Conservation (phyloP, 1,140 invertebrate genomes). For the Conus betulinus region DNA sequence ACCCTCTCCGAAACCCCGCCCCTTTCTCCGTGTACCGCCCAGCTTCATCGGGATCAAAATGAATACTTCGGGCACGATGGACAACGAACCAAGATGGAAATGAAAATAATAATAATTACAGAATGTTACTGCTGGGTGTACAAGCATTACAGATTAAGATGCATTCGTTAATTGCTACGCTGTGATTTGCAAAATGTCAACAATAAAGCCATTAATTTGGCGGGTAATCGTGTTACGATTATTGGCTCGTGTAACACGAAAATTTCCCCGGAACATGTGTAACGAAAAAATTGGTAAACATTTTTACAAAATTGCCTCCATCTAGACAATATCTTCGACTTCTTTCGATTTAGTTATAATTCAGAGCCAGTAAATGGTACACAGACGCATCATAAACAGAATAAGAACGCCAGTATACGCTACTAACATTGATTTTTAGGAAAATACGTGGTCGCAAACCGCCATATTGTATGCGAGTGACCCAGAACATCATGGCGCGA, state of each 20-base stretch:
- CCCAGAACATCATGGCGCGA: conserved; percentile 73
- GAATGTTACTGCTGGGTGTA: background rate
- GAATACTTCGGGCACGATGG: background rate
- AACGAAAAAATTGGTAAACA: conserved; percentile 17
- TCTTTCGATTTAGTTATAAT: background rate
- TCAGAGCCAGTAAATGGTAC: background rate
- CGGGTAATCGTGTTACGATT: conserved; percentile 46
- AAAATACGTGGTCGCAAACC: conserved; percentile 30
- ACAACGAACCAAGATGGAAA: background rate
- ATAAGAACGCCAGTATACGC: background rate
- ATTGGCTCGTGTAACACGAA: conserved; percentile 45
- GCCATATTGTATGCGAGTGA: conserved; percentile 46
- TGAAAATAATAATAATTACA: background rate
- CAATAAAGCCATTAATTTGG: conserved; percentile 46
- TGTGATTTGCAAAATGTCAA: background rate
- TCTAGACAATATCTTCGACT: background rate
- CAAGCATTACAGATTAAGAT: background rate
- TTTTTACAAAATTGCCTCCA: background rate
- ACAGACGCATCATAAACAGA: conserved; percentile 6
- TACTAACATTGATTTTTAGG: conserved; percentile 26
- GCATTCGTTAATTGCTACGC: background rate
- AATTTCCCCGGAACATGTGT: conserved; percentile 49
- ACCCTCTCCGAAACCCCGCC: background rate
- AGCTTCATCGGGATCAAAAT: background rate
- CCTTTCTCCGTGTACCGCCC: background rate